phyloP scores from a whole-genome alignment of 2,888 invertebrate species.

The Lithosia quadra region DNA sequence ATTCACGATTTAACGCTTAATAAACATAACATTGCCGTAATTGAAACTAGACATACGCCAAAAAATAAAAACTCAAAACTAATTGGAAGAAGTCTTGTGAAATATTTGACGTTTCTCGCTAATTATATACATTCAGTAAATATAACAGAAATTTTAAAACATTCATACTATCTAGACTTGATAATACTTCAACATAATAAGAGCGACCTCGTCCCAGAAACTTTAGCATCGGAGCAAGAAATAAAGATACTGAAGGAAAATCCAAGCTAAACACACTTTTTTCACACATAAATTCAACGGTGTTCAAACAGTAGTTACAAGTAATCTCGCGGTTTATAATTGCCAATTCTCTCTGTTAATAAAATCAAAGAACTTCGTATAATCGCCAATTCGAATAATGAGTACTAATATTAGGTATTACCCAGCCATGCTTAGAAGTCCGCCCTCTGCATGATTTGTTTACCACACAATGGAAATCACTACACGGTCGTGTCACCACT shows the following conservation, averaged over 20 bases:
- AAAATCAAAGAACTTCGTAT: conserved; percentile 46
- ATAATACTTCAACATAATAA: conserved; percentile 22
- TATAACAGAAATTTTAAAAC: background rate
- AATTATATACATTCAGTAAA: background rate
- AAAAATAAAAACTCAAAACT: background rate
- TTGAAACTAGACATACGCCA: background rate
- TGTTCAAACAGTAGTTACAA: conserved; percentile 8
- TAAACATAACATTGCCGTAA: background rate
- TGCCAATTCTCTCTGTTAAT: conserved; percentile 25
- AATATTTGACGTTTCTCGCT: background rate
- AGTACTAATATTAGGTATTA: conserved; percentile 64
- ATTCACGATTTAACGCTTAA: background rate
- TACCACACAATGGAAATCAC: conserved; percentile 76
- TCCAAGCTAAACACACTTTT: background rate
- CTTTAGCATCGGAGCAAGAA: conserved; percentile 6
- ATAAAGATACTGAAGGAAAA: conserved; percentile 13
- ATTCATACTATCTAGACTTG: conserved; percentile 10
- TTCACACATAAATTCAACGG: conserved; percentile 6
- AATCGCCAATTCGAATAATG: conserved; percentile 17
- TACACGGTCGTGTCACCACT: conserved; percentile 80
- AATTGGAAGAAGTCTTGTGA: background rate
- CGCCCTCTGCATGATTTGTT: conserved; percentile 67
- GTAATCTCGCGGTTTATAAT: conserved; percentile 11
- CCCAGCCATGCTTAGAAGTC: conserved; percentile 74
- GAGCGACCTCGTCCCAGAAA: conserved; percentile 39